Evolutionary conservation across 2,888 invertebrate species (phyloP).

Genomic region (Euspilapteryx auroguttella): DNA sequence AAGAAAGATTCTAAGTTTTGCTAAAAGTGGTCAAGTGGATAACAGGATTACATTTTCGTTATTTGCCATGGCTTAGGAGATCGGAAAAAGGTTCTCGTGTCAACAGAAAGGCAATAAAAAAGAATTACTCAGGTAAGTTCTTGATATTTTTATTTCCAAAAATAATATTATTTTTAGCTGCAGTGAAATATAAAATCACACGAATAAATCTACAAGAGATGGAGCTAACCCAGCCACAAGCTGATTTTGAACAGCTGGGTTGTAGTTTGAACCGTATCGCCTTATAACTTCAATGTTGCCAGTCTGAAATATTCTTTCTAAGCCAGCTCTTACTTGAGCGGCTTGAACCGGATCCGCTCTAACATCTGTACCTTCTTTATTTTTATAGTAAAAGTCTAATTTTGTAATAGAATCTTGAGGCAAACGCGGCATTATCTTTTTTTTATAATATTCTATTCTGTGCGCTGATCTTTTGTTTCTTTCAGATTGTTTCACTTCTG

Average conservation of each 20-base stretch:
- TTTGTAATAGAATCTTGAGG: constrained; percentile 21
- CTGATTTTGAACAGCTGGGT: neutral
- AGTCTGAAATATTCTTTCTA: constrained; percentile 20
- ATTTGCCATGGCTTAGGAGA: too few relatives aligned
- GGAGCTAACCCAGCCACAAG: neutral
- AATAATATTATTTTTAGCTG: too few relatives aligned
- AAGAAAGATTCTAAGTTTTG: too few relatives aligned
- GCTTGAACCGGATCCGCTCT: constrained; percentile 17
- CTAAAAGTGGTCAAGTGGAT: too few relatives aligned
- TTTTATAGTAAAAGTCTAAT: constrained; percentile 30
- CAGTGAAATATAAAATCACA: too few relatives aligned
- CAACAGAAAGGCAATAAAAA: too few relatives aligned
- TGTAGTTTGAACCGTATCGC: constrained; percentile 21
- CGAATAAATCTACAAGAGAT: neutral
- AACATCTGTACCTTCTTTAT: constrained; percentile 17
- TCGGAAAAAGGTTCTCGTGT: too few relatives aligned
- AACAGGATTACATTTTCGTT: too few relatives aligned
- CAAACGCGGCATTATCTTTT: constrained; percentile 14
- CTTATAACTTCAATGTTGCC: constrained; percentile 23
- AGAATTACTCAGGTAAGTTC: too few relatives aligned
- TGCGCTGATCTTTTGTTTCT: constrained; percentile 12
- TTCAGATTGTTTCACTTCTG: constrained; percentile 3
- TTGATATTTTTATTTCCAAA: too few relatives aligned
- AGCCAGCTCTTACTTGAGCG: constrained; percentile 14
- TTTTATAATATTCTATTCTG: constrained; percentile 13